These are phyloP conservation scores for Dryocosmus kuriphilus DNA, from an alignment of 2,888 invertebrate species.

Conservation along the genomic window DNA sequence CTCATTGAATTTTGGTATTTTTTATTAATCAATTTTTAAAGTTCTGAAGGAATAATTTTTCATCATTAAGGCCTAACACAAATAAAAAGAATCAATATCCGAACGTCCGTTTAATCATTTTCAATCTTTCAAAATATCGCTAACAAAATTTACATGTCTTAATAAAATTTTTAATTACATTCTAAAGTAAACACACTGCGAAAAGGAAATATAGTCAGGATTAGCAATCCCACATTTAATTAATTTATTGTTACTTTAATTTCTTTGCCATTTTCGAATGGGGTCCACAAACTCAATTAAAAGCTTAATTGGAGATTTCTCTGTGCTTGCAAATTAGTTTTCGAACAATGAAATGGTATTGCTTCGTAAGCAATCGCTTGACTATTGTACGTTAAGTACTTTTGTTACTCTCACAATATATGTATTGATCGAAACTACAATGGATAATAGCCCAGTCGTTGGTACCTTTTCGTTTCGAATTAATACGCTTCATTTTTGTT, in stretches of 20 bases:
- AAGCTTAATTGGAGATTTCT: background rate
- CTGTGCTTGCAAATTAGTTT: conserved; percentile 7
- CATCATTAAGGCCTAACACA: no score
- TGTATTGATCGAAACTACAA: background rate
- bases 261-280: background rate
- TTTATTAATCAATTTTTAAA: no score
- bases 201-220: background rate
- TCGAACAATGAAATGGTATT: conserved; percentile 3
- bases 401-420: conserved; percentile 7
- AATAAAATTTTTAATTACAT: background rate
- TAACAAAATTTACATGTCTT: background rate
- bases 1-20: no score
- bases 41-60: no score
- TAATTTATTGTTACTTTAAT: background rate
- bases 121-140: background rate
- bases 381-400: conserved; percentile 7
- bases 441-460: background rate
- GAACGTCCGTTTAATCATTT: no score
- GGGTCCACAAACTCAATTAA: background rate
- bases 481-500: background rate
- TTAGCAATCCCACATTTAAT: background rate
- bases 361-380: conserved; percentile 7
- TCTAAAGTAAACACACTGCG: background rate
- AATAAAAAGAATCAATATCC: no score
- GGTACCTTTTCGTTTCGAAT: background rate